Percentiles rank a stretch among this genome's conserved stretches.
phyloP scores from a whole-genome alignment of 2,113 vertebrate species.

The Genyomyrus donnyi region DNA sequence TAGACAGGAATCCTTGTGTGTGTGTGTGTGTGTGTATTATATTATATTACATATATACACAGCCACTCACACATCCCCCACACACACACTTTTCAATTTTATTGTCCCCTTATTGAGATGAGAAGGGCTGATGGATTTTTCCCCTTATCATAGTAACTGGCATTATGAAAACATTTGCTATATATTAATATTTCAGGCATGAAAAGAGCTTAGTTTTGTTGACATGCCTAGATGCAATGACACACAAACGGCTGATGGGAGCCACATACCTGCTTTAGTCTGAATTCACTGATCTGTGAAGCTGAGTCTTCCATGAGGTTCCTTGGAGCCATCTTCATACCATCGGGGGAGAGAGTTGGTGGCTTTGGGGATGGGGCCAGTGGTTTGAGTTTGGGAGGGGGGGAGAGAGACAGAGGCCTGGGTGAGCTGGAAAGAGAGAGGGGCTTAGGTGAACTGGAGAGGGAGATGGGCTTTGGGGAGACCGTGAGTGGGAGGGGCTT shows the following conservation, averaged over 20 bases:
- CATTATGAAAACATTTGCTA: background rate
- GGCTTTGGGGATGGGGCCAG: slow-evolving; percentile 55
- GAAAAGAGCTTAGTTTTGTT: background rate
- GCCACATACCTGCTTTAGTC: slow-evolving; percentile 71
- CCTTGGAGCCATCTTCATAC: slow-evolving; percentile 70
- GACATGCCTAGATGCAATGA: background rate
- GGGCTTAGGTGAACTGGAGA: slow-evolving; percentile 65
- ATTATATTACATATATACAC: background rate
- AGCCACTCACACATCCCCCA: background rate
- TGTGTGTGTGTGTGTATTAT: background rate
- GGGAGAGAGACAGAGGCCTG: slow-evolving; percentile 64
- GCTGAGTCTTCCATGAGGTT: slow-evolving; percentile 65
- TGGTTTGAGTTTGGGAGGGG: slow-evolving; percentile 64
- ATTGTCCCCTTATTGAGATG: background rate
- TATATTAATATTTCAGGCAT: background rate
- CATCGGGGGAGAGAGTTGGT: slow-evolving; percentile 60
- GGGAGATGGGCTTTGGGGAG: slow-evolving; percentile 64
- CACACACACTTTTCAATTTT: background rate
- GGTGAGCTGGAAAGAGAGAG: slow-evolving; percentile 62
- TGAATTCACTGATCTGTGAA: slow-evolving; percentile 62
- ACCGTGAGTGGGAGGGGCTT: slow-evolving; percentile 64
- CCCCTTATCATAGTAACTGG: background rate
- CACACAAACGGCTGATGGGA: background rate
- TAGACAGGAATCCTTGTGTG: background rate
- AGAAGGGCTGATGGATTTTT: background rate